Evolutionary conservation across 2,797 vertebrate genomes (phyloP).

Genomic region (Enteromius paludinosus): DNA sequence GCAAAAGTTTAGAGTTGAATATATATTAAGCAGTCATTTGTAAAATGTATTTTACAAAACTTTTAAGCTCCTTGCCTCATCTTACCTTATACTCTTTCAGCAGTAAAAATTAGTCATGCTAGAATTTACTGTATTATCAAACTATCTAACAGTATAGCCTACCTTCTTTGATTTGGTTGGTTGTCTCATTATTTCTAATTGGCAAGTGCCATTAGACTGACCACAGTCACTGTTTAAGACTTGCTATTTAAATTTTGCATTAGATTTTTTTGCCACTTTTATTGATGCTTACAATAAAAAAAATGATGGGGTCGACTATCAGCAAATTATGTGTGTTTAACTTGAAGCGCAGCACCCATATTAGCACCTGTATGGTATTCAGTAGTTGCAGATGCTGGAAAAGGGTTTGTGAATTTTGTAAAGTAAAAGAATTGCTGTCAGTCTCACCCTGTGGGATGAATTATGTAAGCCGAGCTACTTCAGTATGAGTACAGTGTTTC

Average conservation of each 20-base stretch:
- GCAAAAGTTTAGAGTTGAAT: too few relatives aligned
- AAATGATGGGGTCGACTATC: background rate
- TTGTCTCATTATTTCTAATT: background rate
- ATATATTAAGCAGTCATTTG: too few relatives aligned
- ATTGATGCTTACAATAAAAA: background rate
- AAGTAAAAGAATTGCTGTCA: slow-evolving; percentile 4
- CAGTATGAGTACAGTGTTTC: slow-evolving; percentile 7
- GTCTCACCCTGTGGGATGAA: slow-evolving; percentile 25
- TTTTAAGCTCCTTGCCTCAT: background rate
- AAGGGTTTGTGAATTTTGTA: slow-evolving; percentile 1
- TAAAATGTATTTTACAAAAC: too few relatives aligned
- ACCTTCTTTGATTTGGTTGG: background rate
- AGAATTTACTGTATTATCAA: too few relatives aligned
- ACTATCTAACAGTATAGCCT: background rate
- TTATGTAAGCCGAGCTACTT: slow-evolving; percentile 17
- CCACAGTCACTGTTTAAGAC: background rate
- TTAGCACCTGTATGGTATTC: background rate
- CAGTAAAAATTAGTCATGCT: background rate
- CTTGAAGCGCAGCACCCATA: background rate
- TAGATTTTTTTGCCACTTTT: background rate
- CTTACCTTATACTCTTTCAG: background rate
- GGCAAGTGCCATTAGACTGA: background rate
- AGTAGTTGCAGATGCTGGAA: background rate
- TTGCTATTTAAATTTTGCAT: background rate
- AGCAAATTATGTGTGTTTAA: background rate